Evolutionary conservation across 2,888 invertebrate genomes (phyloP).

Genomic region (Dicroscelio sp.): DNA sequence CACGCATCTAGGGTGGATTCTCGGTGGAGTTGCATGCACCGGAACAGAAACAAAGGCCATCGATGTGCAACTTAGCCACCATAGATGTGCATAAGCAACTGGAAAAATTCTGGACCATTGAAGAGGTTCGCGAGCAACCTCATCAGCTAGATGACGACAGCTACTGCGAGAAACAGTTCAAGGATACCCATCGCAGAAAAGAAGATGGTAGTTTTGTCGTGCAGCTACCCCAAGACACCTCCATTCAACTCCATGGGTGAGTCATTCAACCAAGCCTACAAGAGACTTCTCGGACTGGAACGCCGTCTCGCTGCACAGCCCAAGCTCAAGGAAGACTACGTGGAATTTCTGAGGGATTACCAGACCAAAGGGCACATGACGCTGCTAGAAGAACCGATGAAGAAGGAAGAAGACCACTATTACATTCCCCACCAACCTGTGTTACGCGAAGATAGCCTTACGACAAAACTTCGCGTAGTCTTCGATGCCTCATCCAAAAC

Average conservation of each 20-base stretch:
- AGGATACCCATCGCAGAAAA: background rate
- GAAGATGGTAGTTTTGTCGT: background rate
- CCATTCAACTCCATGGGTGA: background rate
- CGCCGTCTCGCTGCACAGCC: background rate
- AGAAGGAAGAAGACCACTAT: too few species aligned
- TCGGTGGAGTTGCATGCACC: conserved; percentile 51
- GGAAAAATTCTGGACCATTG: background rate
- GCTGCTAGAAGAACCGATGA: background rate
- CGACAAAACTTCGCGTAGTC: too few species aligned
- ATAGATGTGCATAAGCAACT: background rate
- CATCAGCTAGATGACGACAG: background rate
- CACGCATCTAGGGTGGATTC: conserved; percentile 38
- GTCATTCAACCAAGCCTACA: background rate
- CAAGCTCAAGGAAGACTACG: background rate
- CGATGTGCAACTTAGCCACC: background rate
- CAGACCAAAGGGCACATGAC: background rate
- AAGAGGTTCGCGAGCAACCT: background rate
- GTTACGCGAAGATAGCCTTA: too few species aligned
- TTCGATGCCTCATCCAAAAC: too few species aligned
- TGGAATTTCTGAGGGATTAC: background rate
- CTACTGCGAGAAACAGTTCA: background rate
- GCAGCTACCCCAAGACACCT: background rate
- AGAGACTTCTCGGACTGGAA: background rate
- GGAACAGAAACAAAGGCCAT: background rate
- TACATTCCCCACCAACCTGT: too few species aligned